A percentile compares a stretch with the other conserved stretches of the same genome.
Conservation (phyloP, 2,888 invertebrate genomes). For the Lymantria dispar region DNA sequence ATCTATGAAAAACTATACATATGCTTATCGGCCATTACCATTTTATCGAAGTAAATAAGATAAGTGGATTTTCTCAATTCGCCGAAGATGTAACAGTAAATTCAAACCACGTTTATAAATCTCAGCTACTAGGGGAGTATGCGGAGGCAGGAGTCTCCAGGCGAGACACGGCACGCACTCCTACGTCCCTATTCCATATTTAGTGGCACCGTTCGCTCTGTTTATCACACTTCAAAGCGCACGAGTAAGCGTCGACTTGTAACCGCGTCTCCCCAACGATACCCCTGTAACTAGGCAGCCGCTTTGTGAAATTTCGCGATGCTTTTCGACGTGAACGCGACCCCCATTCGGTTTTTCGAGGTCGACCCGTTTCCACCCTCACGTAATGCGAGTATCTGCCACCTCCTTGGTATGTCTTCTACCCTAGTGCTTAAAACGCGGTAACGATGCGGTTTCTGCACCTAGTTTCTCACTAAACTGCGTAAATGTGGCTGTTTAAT, state of each 20-base stretch:
- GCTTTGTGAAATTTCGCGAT: constrained; percentile 76
- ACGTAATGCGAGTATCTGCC: constrained; percentile 49
- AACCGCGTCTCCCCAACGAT: constrained; percentile 65
- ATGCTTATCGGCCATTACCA: too few relatives aligned
- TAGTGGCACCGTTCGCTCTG: constrained; percentile 58
- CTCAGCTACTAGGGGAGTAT: constrained; percentile 45
- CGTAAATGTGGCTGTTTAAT: constrained; percentile 59
- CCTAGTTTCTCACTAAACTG: constrained; percentile 54
- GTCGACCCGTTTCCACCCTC: constrained; percentile 58
- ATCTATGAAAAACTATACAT: too few relatives aligned
- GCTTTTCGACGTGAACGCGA: constrained; percentile 63
- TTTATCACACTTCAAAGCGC: constrained; percentile 79
- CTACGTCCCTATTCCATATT: constrained; percentile 58
- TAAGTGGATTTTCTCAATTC: not conserved
- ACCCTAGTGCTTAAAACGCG: constrained; percentile 41
- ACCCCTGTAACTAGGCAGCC: constrained; percentile 68
- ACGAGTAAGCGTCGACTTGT: constrained; percentile 61
- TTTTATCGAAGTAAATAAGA: not conserved
- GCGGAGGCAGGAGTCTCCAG: constrained; percentile 30
- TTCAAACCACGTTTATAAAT: constrained; percentile 54
- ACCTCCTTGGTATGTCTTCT: constrained; percentile 38
- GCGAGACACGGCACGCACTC: constrained; percentile 52
- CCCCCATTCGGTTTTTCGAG: constrained; percentile 77
- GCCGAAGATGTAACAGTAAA: constrained; percentile 36
- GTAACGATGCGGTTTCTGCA: constrained; percentile 59